Conservation (phyloP, 2,797 vertebrate species). For the Micrastur ruficollis region DNA sequence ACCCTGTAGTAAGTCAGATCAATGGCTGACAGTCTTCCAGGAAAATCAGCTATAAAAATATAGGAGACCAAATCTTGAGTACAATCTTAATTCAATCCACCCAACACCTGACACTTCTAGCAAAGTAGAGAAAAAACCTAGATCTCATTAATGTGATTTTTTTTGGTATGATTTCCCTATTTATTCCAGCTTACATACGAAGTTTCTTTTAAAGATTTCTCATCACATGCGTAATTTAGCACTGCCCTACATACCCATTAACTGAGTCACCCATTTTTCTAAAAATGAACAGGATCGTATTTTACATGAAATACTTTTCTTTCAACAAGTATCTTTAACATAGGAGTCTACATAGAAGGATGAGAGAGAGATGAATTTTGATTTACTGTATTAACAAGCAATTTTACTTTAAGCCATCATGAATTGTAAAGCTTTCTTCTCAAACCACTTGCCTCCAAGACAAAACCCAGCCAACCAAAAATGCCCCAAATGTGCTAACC, state of each 20-base stretch:
- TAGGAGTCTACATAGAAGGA: neutral
- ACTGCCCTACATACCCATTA: neutral
- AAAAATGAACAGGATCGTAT: neutral
- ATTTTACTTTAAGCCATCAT: neutral
- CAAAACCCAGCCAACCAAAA: neutral
- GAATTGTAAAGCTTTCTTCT: neutral
- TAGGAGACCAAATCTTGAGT: rapidly evolving
- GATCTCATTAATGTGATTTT: neutral
- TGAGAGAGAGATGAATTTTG: neutral
- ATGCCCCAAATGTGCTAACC: neutral
- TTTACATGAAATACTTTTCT: neutral
- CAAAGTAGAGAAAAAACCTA: neutral
- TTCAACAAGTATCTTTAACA: neutral
- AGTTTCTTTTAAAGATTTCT: neutral
- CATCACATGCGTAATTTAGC: neutral
- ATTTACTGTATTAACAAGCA: neutral
- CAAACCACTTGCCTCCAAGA: neutral
- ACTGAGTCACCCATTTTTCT: neutral
- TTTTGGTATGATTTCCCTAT: neutral
- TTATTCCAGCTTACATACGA: neutral
- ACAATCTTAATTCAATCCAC: neutral
- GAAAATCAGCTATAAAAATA: neutral
- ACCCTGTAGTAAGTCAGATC: neutral
- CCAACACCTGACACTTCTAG: neutral
- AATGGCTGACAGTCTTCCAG: neutral